Base-by-base conservation (phyloP, 2,113 vertebrate species). In the Polypterus bichir region DNA sequence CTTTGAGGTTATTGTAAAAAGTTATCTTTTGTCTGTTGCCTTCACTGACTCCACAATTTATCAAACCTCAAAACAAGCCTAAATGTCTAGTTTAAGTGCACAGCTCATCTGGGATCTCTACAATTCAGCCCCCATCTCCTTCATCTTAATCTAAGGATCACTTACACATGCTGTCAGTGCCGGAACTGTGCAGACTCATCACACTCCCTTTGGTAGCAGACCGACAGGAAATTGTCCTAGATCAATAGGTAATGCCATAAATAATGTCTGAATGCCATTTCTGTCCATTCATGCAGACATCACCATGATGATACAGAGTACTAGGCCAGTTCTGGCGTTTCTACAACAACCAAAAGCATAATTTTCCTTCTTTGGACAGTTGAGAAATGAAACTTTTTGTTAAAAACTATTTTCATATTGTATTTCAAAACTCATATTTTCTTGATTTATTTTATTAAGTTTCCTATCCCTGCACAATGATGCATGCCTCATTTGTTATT, bases 1-100 rank as follows among this genome's bases (percentile, higher is more conserved):
- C 27, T 27, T 27, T 27, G 27, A 27, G 27, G 27, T 27, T 27
- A 27, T 27, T 27, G 27, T 27, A 27, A 27, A 27, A 27, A 27
- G 6, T 57, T 46, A 10, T 51, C 52, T 67, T 74, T 76, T 59
- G n/a, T 10, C 64, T 58, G 52, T 72, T 72, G 63, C 45, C 54
- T 47, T 63, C 65, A 73, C 3, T 67, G 62, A 75, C 71, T 76
- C 77, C 69, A 62, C 66, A 46, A 67, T 64, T 69, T 66, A 46
- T 61, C 73, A 79, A 62, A 1, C n/a, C 59, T 57, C 54, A 5
- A 46, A 55, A 7, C 51, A 10, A 6, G 9, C 49, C 4, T 3
- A 4, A 59, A 54, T 59, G 48, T 10, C 59, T 69, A 59, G 57
- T 55, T 70, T 72, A 48, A 62, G 62, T 68, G 57, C 2, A 62